A percentile compares a stretch with the other conserved stretches of the same genome.
Conservation (phyloP, 2,888 invertebrate species). For the Tenthredo mesomela region DNA sequence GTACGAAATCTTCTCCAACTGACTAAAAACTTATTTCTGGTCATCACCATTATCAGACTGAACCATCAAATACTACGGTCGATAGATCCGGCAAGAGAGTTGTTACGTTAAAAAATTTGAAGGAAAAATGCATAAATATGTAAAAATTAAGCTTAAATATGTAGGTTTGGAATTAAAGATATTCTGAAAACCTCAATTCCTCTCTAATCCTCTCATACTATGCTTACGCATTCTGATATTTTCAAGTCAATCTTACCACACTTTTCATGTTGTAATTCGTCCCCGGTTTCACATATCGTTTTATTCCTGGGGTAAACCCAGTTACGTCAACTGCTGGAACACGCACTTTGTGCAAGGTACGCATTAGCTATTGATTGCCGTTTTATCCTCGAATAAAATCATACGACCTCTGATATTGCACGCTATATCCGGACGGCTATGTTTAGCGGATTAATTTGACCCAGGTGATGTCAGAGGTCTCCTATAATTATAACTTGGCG, state of each 20-base stretch:
- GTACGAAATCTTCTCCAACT: conserved; percentile 68
- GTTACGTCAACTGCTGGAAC: not conserved
- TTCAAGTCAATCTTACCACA: not conserved
- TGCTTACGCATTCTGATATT: not conserved
- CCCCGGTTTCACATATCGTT: not conserved
- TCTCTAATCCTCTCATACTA: not conserved
- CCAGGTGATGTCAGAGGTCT: conserved; percentile 28
- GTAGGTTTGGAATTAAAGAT: not conserved
- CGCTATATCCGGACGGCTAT: conserved; percentile 4
- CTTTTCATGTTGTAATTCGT: not conserved
- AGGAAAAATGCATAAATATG: not conserved
- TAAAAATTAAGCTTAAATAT: not conserved
- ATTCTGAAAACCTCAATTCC: not conserved
- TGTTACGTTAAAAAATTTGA: not conserved
- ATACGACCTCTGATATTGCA: conserved; percentile 14
- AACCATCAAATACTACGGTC: not conserved
- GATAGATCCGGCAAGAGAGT: not conserved
- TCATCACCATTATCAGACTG: conserved; percentile 52
- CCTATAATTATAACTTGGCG: conserved; percentile 42
- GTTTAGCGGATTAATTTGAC: conserved; percentile 2
- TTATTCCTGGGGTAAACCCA: not conserved
- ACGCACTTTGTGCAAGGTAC: conserved; percentile 1
- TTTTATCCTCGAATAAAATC: conserved; percentile 1
- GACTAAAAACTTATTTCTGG: conserved; percentile 73
- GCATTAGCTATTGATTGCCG: not conserved